Evolutionary conservation across 2,888 invertebrate genomes (phyloP).

Genomic region (Napeogenes inachia): DNA sequence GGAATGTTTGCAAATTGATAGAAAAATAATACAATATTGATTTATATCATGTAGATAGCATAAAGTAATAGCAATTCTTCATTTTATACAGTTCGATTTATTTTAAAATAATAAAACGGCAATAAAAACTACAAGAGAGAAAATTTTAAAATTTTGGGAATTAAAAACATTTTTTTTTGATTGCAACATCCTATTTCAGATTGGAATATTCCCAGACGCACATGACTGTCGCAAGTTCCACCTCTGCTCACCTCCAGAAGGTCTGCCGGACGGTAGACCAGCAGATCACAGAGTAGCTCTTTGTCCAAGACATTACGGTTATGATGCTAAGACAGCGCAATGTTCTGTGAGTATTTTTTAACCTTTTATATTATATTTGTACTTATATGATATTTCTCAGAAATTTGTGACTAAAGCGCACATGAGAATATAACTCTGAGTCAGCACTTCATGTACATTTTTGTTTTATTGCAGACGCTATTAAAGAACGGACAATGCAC

Average conservation of each 20-base stretch:
- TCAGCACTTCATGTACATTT: too few species aligned
- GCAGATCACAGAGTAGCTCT: constrained; percentile 60
- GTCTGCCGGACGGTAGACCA: constrained; percentile 54
- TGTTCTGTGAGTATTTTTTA: constrained; percentile 55
- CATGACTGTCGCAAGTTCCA: constrained; percentile 69
- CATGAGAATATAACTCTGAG: too few species aligned
- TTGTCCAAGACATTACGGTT: constrained; percentile 65
- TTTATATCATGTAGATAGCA: too few species aligned
- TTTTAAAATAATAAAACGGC: too few species aligned
- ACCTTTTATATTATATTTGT: too few species aligned
- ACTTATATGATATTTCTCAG: too few species aligned
- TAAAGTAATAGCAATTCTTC: too few species aligned
- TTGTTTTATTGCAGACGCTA: constrained; percentile 47
- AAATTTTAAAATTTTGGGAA: not conserved
- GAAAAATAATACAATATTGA: not conserved
- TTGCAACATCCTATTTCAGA: constrained; percentile 38
- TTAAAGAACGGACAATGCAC: constrained; percentile 58
- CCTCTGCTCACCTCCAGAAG: constrained; percentile 64
- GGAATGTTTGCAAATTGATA: not conserved
- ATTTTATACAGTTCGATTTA: too few species aligned
- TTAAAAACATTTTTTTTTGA: not conserved
- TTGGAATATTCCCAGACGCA: constrained; percentile 69
- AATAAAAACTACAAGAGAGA: too few species aligned
- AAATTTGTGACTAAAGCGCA: too few species aligned
- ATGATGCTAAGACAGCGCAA: constrained; percentile 61